Evolutionary conservation across 2,797 vertebrate species (phyloP), one percentile per base, ranked within the genome.

Genomic region (Holocentrus rufus): DNA sequence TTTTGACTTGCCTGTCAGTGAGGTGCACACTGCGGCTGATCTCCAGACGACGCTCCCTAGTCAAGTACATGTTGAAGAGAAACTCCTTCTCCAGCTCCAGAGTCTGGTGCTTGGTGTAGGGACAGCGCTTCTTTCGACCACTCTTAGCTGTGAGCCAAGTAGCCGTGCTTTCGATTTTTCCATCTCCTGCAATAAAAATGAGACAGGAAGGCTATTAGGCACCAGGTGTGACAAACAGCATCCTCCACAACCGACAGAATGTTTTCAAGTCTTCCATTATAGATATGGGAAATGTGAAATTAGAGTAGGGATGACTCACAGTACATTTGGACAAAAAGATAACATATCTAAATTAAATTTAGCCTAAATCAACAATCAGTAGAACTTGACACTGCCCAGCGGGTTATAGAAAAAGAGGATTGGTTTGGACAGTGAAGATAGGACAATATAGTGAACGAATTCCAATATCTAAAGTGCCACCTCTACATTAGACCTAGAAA

Each of bases 21-120:
- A 99, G 96, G 92, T 98, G 96, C 90, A 99, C 97, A 81, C 96
- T 94, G 90, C 96, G 97, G 94, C 97, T 98, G 95, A 99, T 99
- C 95, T 99, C 98, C 92, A 99, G 95, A 81, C 98, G 97, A 87
- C 97, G 96, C 93, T 99, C 98, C 81, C 98, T 95, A 89, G 97
- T 99, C 94, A 99, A 96, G 96, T 99, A 99, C 97, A 98, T 99
- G 94, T 98, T 99, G 94, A 99, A 99, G 59, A 99, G 96, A 88
- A 99, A 98, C 91, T 98, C 97, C 91, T 99, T 99, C 93, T 99
- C 97, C 93, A 99, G 95, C 95, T 99, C 97, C 90, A 99, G 94
- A 75, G 97, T 98, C 93, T 98, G 97, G 90, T 98, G 96, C 92
- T 99, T 99, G 87, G 96, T 98, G 91, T 99, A 98, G 5, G 97